A percentile compares a stretch with the other conserved stretches of the same genome.
Conservation (phyloP, 1,140 invertebrate genomes). For the Ectropis grisescens region DNA sequence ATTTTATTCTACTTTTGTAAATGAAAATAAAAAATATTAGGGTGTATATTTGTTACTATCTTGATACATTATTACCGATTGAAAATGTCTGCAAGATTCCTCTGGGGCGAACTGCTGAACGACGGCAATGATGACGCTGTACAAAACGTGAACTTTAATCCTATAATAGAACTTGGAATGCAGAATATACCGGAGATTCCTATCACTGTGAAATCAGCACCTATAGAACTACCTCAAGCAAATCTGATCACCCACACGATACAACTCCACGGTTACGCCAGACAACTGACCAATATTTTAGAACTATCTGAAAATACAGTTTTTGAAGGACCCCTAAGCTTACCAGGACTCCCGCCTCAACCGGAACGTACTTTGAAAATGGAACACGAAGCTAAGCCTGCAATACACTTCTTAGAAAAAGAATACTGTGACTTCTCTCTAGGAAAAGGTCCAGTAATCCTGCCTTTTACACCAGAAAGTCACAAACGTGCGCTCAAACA, state of each 20-base stretch:
- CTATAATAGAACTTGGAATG: slow-evolving; percentile 65
- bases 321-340: slow-evolving; percentile 39
- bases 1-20: too few species aligned
- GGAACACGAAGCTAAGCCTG: slow-evolving; percentile 36
- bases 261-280: slow-evolving; percentile 41
- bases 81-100: slow-evolving; percentile 37
- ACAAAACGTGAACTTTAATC: slow-evolving; percentile 62
- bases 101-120: slow-evolving; percentile 63
- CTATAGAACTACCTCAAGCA: slow-evolving; percentile 47
- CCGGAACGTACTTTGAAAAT: slow-evolving; percentile 33
- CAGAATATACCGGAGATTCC: slow-evolving; percentile 63
- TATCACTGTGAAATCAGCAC: slow-evolving; percentile 52
- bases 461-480: slow-evolving; percentile 54
- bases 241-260: slow-evolving; percentile 59
- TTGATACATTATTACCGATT: too few species aligned
- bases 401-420: slow-evolving; percentile 53
- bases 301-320: slow-evolving; percentile 41
- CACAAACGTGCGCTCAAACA: slow-evolving; percentile 52
- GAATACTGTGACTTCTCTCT: slow-evolving; percentile 58
- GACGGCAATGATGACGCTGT: slow-evolving; percentile 39
- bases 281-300: slow-evolving; percentile 39
- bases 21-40: too few species aligned
- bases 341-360: slow-evolving; percentile 36
- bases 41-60: too few species aligned
- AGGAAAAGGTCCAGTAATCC: slow-evolving; percentile 47